These are phyloP conservation scores for Actias luna DNA, from an alignment of 2,888 invertebrate genomes.

Conservation along the genomic window DNA sequence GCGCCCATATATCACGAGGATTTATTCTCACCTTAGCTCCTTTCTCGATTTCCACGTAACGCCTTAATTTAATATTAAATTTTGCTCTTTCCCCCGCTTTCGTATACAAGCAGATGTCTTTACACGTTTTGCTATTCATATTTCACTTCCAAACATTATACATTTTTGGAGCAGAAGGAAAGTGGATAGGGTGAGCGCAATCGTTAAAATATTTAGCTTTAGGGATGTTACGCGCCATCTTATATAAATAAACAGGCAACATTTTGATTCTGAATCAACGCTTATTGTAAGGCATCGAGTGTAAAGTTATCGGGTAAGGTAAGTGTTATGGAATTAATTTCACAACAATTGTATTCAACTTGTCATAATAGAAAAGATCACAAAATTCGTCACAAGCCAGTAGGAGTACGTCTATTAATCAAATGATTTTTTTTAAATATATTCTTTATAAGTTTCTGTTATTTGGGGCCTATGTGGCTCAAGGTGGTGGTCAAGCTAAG, in stretches of 20 bases:
- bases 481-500: too few species aligned
- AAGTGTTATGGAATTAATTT: background rate
- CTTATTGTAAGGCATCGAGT: background rate
- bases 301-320: background rate
- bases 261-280: background rate
- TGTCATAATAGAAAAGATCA: too few species aligned
- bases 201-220: conserved; percentile 30
- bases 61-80: conserved; percentile 82
- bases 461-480: too few species aligned
- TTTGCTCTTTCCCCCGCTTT: conserved; percentile 62
- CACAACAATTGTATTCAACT: background rate
- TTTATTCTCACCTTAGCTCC: conserved; percentile 74
- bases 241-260: conserved; percentile 30
- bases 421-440: too few species aligned
- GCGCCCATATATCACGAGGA: conserved; percentile 73
- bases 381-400: too few species aligned
- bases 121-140: conserved; percentile 74
- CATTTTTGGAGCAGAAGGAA: conserved; percentile 38
- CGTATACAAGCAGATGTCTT: conserved; percentile 68
- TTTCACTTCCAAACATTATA: conserved; percentile 58
- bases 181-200: conserved; percentile 23
- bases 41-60: conserved; percentile 76
- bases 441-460: too few species aligned
- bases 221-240: conserved; percentile 8
- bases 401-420: too few species aligned